Conservation (phyloP, 2,113 vertebrate species). For the Hylia prasina region DNA sequence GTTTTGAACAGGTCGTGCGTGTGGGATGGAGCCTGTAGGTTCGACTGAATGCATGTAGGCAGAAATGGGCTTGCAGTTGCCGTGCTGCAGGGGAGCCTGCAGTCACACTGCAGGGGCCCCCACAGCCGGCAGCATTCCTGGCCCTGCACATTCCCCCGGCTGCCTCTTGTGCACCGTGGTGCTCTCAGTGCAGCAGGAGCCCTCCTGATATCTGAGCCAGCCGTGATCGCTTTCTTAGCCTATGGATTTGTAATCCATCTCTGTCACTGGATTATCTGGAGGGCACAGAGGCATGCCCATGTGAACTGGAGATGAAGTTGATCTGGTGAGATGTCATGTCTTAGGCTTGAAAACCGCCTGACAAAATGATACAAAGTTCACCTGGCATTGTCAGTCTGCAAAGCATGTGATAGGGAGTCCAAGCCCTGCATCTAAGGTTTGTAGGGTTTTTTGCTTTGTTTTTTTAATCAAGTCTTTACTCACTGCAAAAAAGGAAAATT, state of each 20-base stretch:
- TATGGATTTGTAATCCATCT: background rate
- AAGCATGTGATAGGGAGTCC: background rate
- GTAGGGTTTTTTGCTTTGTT: fast-evolving
- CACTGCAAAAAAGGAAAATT: background rate
- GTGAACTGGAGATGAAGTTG: background rate
- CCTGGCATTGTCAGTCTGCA: background rate
- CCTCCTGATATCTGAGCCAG: background rate
- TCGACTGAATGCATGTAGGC: background rate
- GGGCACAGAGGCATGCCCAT: background rate
- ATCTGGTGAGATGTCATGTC: background rate
- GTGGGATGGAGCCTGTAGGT: background rate
- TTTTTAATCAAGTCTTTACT: background rate
- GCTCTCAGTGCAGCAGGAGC: background rate
- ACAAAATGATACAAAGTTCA: background rate
- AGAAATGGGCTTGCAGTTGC: background rate
- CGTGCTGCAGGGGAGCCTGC: background rate
- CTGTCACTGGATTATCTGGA: background rate
- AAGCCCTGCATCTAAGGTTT: background rate
- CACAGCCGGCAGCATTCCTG: background rate
- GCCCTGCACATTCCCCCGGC: fast-evolving
- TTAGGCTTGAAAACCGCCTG: background rate
- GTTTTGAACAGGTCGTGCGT: background rate
- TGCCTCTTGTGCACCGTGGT: fast-evolving
- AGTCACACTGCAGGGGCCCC: background rate
- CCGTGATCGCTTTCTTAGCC: background rate